These are phyloP conservation scores for Bursaphelenchus okinawaensis DNA, from an alignment of 2,888 invertebrate genomes.

Conservation along the genomic window DNA sequence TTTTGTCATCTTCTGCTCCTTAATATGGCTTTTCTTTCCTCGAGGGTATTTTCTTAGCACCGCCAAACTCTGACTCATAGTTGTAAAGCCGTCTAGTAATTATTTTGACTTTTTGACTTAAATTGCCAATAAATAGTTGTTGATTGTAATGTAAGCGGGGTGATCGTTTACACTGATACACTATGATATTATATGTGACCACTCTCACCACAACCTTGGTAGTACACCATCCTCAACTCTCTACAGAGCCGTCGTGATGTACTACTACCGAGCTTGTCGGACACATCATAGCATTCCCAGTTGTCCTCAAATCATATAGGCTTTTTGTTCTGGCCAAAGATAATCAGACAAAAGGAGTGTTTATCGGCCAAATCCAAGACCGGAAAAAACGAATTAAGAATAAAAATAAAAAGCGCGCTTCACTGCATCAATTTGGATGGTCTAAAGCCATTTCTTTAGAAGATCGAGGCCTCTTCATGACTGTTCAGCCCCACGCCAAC, in stretches of 20 bases:
- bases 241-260: too few relatives aligned
- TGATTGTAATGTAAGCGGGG: too few relatives aligned
- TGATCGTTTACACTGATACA: too few relatives aligned
- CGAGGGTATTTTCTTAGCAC: background rate
- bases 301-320: background rate
- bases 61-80: background rate
- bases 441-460: background rate
- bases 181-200: too few relatives aligned
- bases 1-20: constrained; percentile 5
- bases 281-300: too few relatives aligned
- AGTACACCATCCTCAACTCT: too few relatives aligned
- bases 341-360: background rate
- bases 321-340: background rate
- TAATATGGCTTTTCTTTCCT: background rate
- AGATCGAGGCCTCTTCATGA: background rate
- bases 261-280: too few relatives aligned
- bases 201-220: too few relatives aligned
- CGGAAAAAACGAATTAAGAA: background rate
- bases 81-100: background rate
- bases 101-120: background rate
- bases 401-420: background rate
- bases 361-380: background rate
- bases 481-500: background rate
- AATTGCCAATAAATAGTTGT: background rate
- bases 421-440: background rate